phyloP scores from a whole-genome alignment of 2,113 vertebrate genomes.

The Megaceryle maxima region DNA sequence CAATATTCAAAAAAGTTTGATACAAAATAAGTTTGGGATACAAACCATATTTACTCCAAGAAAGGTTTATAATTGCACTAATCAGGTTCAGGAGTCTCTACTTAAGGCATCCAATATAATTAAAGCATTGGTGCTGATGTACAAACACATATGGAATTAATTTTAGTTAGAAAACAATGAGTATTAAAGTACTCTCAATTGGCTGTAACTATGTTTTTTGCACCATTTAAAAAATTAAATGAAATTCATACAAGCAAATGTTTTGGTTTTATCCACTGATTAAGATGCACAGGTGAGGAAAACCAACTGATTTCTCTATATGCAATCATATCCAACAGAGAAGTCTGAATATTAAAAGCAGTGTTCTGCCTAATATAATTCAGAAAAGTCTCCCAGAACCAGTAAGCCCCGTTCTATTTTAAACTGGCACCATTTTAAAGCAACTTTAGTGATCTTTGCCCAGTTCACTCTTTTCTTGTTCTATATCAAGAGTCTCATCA shows the following conservation, averaged over 20 bases:
- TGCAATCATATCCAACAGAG: accelerated
- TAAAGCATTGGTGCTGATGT: not conserved
- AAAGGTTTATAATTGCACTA: not conserved
- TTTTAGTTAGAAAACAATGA: not conserved
- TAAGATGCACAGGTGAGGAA: not conserved
- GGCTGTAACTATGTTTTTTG: not conserved
- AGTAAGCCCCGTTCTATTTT: not conserved
- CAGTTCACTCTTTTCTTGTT: not conserved
- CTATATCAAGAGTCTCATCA: not conserved
- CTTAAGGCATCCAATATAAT: not conserved
- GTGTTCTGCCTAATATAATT: not conserved
- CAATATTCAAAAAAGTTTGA: not conserved
- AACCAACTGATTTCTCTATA: not conserved
- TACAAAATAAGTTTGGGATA: not conserved
- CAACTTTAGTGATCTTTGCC: not conserved
- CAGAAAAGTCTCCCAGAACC: not conserved
- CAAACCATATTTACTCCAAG: not conserved
- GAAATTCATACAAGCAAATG: not conserved
- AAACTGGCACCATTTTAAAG: not conserved
- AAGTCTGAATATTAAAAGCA: not conserved
- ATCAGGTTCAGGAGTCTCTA: not conserved
- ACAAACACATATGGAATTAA: not conserved
- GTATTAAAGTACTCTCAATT: not conserved
- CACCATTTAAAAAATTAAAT: not conserved
- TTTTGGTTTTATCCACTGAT: not conserved